These are phyloP conservation scores for Hemithea aestivaria DNA, from an alignment of 2,888 invertebrate species.

Conservation along the genomic window DNA sequence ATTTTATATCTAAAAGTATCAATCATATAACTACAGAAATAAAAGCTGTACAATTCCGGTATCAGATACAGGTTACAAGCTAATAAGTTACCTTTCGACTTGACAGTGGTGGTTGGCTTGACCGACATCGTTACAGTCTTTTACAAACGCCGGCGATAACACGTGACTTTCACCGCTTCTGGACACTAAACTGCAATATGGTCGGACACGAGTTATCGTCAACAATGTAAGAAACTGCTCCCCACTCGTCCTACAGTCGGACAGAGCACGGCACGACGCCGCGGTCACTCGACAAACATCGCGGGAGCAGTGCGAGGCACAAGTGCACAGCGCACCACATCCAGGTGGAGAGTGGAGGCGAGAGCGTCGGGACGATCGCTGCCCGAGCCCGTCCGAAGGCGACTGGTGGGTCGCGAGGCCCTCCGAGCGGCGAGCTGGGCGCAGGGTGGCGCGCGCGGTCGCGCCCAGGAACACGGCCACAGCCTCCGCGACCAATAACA, in stretches of 20 bases:
- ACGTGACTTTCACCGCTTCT: slow-evolving; percentile 26
- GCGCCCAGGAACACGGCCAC: slow-evolving; percentile 46
- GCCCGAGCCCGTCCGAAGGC: slow-evolving; percentile 38
- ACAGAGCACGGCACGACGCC: no score
- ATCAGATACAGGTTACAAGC: not conserved
- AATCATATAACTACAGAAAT: no score
- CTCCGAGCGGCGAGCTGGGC: slow-evolving; percentile 20
- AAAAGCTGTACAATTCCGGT: no score
- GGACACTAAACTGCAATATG: slow-evolving; percentile 4
- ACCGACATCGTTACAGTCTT: slow-evolving; percentile 47
- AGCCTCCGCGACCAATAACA: slow-evolving; percentile 70
- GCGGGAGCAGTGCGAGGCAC: not conserved
- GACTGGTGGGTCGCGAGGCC: slow-evolving; percentile 38
- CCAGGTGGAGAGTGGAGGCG: slow-evolving; percentile 24
- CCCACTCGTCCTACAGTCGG: no score
- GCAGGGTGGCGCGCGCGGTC: slow-evolving; percentile 29
- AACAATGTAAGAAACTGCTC: not conserved
- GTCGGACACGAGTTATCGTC: slow-evolving; percentile 2
- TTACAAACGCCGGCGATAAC: slow-evolving; percentile 24
- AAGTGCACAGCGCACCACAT: slow-evolving; percentile 33
- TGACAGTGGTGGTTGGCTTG: slow-evolving; percentile 50
- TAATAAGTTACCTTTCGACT: slow-evolving; percentile 48
- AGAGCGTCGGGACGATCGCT: slow-evolving; percentile 29
- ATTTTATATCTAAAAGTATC: no score
- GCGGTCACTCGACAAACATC: no score